Percentiles rank a stretch among this genome's conserved stretches.
phyloP scores from a whole-genome alignment of 1,140 invertebrate species.

The Periplaneta americana region DNA sequence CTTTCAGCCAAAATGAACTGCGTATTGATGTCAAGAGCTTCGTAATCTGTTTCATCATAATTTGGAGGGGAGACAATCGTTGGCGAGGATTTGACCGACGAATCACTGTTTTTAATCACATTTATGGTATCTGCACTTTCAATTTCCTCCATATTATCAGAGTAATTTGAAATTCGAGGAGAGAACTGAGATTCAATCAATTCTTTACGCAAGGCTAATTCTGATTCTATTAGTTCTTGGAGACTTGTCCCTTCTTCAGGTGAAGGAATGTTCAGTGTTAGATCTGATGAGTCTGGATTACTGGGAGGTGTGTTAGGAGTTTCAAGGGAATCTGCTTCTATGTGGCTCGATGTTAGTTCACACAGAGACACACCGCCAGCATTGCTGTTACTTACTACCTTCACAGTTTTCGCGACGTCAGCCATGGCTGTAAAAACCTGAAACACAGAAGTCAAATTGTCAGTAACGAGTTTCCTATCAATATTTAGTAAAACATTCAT shows the following conservation, averaged over 20 bases:
- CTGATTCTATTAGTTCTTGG: constrained; percentile 24
- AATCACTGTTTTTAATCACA: background rate
- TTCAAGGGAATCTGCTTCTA: background rate
- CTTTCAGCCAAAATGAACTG: constrained; percentile 2
- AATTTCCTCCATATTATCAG: background rate
- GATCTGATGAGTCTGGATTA: background rate
- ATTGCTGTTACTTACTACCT: constrained; percentile 2
- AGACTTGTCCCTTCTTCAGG: constrained; percentile 17
- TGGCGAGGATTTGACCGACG: background rate
- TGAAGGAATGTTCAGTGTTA: background rate
- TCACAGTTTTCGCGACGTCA: constrained; percentile 3
- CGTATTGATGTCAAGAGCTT: background rate
- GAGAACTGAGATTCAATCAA: background rate
- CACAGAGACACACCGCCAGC: background rate
- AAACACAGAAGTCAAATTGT: background rate
- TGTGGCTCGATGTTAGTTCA: background rate
- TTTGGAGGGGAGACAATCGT: background rate
- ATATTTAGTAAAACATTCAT: too few relatives aligned
- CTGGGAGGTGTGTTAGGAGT: background rate
- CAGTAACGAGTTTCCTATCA: too few relatives aligned
- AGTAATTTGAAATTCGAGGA: background rate
- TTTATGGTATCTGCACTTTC: background rate
- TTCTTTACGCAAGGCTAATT: constrained; percentile 17
- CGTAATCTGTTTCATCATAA: background rate
- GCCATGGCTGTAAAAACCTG: background rate